phyloP scores from a whole-genome alignment of 92 coral and sea anemone species.

The Virgularia gustaviana region DNA sequence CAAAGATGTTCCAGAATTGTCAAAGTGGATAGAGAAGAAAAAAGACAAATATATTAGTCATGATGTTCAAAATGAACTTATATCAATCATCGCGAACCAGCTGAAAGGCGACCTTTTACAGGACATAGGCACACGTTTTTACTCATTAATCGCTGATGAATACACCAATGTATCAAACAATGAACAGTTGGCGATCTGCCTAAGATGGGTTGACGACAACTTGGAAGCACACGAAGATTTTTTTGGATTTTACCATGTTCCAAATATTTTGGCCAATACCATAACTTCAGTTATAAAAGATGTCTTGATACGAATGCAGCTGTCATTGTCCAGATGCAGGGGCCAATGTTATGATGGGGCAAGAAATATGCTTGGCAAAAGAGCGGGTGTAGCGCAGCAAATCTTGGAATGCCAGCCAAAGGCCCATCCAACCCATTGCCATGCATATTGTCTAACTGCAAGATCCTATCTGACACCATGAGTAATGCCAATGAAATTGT shows the following conservation, averaged over 20 bases:
- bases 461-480: conserved; percentile 50
- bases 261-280: conserved; percentile 5
- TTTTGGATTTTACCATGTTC: conserved; percentile 13
- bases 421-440: conserved; percentile 67
- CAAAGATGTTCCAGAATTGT: conserved; percentile 48
- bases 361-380: conserved; percentile 69
- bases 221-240: conserved; percentile 38
- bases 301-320: conserved; percentile 36
- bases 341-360: conserved; percentile 70
- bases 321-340: conserved; percentile 53
- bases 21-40: conserved; percentile 42
- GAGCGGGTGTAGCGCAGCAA: conserved; percentile 55
- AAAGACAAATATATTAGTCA: conserved; percentile 34
- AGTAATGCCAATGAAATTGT: conserved; percentile 46
- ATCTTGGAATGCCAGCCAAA: conserved; percentile 65
- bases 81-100: conserved; percentile 43
- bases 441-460: conserved; percentile 61
- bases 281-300: conserved; percentile 40
- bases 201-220: conserved; percentile 50
- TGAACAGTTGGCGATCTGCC: conserved; percentile 59
- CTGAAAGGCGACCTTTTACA: conserved; percentile 25
- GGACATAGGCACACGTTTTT: conserved; percentile 48
- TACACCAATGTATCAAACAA: conserved; percentile 58
- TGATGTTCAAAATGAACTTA: conserved; percentile 57
- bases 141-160: conserved; percentile 61